Evolutionary conservation across 2,113 vertebrate species (phyloP), one percentile per base, ranked within the genome.

Genomic region (Odobenus rosmarus): DNA sequence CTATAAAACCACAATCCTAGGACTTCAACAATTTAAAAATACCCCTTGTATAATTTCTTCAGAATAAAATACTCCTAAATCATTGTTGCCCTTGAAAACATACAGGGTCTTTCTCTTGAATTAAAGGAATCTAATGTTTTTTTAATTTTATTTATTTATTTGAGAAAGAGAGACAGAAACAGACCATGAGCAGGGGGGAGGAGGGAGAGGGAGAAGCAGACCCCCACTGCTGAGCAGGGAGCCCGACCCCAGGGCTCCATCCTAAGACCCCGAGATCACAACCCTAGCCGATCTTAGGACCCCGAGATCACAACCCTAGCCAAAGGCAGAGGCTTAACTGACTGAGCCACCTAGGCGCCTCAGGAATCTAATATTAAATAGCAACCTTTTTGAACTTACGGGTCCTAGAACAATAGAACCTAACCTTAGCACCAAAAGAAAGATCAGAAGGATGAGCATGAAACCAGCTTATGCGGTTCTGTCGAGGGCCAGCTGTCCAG

Each of bases 21-120:
- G 55, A 71, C 11, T 67, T 82, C 7, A 55, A 55, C 42, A 62
- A 42, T 89, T 93, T 64, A 24, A 19, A 96, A 97, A 77, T 96
- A 77, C 2, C 42, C 62, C 1, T 87, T 69, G 24, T 3, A 80
- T 36, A 55, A 93, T 49, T 79, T 42, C 11, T 23, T 91, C 6
- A 6, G 28, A 77, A 46, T 69, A 91, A 81, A 93, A 91, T 86
- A 53, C 46, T 49, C 26, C 2, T 71, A 64, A 82, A 72, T 85
- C 11, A 93, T 62, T 82, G 87, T 5, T 49, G 24, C 21, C 21
- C 18, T 90, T 82, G 33, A 2, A 92, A 93, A 59, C 14, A 51
- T 21, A 9, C 0, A 57, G 5, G n/a, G 5, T 79, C 18, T 39
- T 79, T 62, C 6, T 49, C 15, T 84, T 84, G 1, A 80, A 42